Evolutionary conservation across 1,140 invertebrate species (phyloP), one percentile per base, ranked within the genome.

Genomic region (Drosophila tani): DNA sequence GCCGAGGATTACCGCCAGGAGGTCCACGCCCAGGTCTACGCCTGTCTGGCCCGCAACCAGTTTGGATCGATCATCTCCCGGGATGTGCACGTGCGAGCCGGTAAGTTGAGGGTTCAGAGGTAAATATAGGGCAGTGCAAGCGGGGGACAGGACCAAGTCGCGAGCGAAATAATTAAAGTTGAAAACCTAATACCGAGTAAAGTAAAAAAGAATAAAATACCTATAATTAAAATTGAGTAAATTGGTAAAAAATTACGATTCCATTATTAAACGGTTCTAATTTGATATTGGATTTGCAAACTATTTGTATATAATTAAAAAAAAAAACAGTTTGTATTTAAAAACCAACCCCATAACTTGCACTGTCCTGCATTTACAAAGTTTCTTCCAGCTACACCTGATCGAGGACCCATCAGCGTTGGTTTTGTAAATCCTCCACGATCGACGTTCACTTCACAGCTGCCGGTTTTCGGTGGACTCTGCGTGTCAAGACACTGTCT

Each of bases 51-150:
- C 15, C 95, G 95, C 76, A 99, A 98, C 93, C 95, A 95, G 50
- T 96, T 97, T 69, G 98, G 98, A 73, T 96, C 96, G 2, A 97
- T 99, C 83, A 96, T 98, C 79, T 98, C 97, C 35, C 94, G 97
- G 51, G 97, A 98, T 94, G 97, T 99, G 81, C 97, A 98, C 93
- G 97, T 99, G 41, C 94, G 97, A 95, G 98, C 98, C 93, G 98
- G 98, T 99, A 95, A 95, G 95, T 94, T 78, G 43, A 53, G 47
- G 35, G 41, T 75, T 84, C 82, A 62, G 62, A 70, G 51, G 19
- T 59, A 55, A 79, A 67, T 75, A 2, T 9, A 66, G 65, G 59
- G 56, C 77, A 70, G 64, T 78, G 75, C 75, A 77, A 67, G 38
- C 4, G 32, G 46, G 46, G 7, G 14, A 1, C 12, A 6, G 5